Base-by-base conservation (phyloP, 2,888 invertebrate genomes). In the Drosophila siamana region DNA sequence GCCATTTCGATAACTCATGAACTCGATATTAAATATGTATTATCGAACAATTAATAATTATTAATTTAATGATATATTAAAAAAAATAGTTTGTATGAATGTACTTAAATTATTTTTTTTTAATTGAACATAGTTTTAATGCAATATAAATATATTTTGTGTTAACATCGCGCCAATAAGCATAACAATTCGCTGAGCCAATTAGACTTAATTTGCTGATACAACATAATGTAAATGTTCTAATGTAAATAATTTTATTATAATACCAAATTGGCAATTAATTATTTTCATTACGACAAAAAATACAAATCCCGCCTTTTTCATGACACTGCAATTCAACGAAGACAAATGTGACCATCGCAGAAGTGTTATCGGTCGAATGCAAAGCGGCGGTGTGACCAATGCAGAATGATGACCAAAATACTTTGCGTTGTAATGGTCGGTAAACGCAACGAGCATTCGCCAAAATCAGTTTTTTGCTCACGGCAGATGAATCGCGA, bases 281-380 rank as follows among this genome's bases (percentile, higher is more conserved):
- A 11, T 30, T 13, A 13, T 15, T 38, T 38, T 13, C 36, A 6
- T 15, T 1, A 38, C 15, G 2, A 38, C 13, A 0, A 33, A n/a
- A 9, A n/a, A 48, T 19, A 4, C 2, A 15, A 30, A 19, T 48
- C 30, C 30, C 48, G 48, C 30, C n/a, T n/a, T 33, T 33, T 33
- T 33, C 8, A 15, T 15, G 28, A 0, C 4, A 19, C 9, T 26
- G 9, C 8, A 28, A 16, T 28, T 44, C 3, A 28, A 5, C 11
- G 6, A n/a, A 3, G n/a, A 47, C 16, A 5, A 4, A 7, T 47
- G 19, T 33, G 47, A 33, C 19, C 13, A 48, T n/a, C 36, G 4
- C 33, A 33, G 4, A n/a, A 13, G 2, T 41, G 52, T 9, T 52
- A 41, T 41, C 52, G 52, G 41, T 11, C 15, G 8, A 2, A 52